Percentiles rank a stretch among this genome's conserved stretches.
These are phyloP conservation scores for Fopius arisanus DNA, from an alignment of 1,140 invertebrate species.

Conservation along the genomic window DNA sequence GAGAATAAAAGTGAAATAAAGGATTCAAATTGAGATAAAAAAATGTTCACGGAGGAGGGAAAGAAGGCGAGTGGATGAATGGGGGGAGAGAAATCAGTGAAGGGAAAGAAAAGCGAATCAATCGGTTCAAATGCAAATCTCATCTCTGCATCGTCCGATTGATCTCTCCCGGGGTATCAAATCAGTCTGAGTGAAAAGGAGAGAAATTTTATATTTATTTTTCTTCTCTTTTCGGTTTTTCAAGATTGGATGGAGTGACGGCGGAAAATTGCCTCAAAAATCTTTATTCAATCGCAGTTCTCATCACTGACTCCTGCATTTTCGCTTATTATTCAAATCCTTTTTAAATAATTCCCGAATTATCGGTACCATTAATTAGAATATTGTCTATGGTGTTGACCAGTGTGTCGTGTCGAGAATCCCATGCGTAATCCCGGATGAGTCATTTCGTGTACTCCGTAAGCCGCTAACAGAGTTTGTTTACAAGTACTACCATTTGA, in stretches of 20 bases:
- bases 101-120: slow-evolving; percentile 13
- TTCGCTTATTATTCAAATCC: background rate
- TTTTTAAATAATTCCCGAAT: background rate
- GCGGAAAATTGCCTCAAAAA: background rate
- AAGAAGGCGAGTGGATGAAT: background rate
- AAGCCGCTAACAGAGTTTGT: background rate
- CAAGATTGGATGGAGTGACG: background rate
- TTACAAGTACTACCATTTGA: background rate
- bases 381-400: background rate
- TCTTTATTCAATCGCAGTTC: background rate
- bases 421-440: background rate
- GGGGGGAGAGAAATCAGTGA: background rate
- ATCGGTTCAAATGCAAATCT: slow-evolving; percentile 7
- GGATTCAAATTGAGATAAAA: background rate
- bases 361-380: background rate
- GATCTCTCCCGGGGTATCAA: slow-evolving; percentile 10
- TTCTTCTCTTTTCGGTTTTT: background rate
- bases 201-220: slow-evolving; percentile 6
- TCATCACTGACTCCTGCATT: background rate
- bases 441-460: background rate
- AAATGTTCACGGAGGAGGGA: background rate
- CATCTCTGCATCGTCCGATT: slow-evolving; percentile 6
- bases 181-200: slow-evolving; percentile 10
- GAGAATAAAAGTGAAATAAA: background rate
- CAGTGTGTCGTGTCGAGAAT: background rate